Percentiles rank a stretch among this genome's conserved stretches.
These are phyloP conservation scores for Pocillopora grandis DNA, from an alignment of 92 coral and sea anemone genomes.

Conservation along the genomic window DNA sequence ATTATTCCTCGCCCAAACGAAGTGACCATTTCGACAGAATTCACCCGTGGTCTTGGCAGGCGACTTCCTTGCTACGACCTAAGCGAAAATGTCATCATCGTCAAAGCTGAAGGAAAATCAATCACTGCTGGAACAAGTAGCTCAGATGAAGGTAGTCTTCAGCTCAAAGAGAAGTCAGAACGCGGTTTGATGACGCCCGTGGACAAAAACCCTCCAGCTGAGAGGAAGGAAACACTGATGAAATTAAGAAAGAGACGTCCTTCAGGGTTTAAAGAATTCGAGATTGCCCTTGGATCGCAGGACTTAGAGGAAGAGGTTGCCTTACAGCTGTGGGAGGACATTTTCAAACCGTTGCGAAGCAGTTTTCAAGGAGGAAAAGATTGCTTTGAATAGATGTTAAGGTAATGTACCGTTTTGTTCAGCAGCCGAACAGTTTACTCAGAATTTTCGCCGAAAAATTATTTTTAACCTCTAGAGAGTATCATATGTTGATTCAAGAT, in stretches of 20 bases:
- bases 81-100: background rate
- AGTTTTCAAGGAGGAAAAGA: too few relatives aligned
- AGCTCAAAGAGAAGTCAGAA: too few relatives aligned
- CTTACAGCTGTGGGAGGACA: slow-evolving; percentile 6
- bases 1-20: background rate
- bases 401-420: too few relatives aligned
- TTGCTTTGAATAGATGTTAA: too few relatives aligned
- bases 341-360: background rate
- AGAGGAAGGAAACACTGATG: background rate
- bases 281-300: background rate
- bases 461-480: too few relatives aligned
- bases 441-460: too few relatives aligned
- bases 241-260: background rate
- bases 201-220: too few relatives aligned
- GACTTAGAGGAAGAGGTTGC: background rate
- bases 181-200: too few relatives aligned
- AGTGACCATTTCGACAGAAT: background rate
- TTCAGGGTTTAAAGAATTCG: background rate
- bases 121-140: too few relatives aligned
- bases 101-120: background rate
- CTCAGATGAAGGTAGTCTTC: too few relatives aligned
- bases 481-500: too few relatives aligned
- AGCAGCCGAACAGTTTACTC: too few relatives aligned
- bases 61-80: background rate
- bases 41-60: background rate